A percentile compares a stretch with the other conserved stretches of the same genome.
phyloP scores from a whole-genome alignment of 2,888 invertebrate genomes.

The Ornithoptera priamus region DNA sequence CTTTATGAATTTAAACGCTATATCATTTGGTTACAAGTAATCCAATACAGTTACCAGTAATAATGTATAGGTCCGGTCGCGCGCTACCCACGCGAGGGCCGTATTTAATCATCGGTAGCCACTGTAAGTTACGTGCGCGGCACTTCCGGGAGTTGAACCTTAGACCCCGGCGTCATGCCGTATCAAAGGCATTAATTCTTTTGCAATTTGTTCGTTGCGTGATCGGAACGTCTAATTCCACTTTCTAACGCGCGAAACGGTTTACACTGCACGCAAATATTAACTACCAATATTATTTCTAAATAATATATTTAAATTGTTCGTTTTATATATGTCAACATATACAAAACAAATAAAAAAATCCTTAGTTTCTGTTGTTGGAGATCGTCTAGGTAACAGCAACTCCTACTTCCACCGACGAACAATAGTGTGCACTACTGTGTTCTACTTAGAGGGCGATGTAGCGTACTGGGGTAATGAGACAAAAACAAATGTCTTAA shows the following conservation, averaged over 20 bases:
- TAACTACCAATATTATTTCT: slow-evolving; percentile 28
- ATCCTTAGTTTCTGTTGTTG: too few relatives aligned
- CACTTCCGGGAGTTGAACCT: slow-evolving; percentile 56
- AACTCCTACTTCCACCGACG: too few relatives aligned
- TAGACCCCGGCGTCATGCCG: slow-evolving; percentile 60
- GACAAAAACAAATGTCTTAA: too few relatives aligned
- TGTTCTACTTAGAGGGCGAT: too few relatives aligned
- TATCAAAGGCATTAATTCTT: slow-evolving; percentile 76
- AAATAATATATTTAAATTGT: not conserved
- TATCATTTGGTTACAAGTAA: too few relatives aligned
- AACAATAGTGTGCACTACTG: too few relatives aligned
- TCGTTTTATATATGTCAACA: not conserved
- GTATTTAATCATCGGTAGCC: slow-evolving; percentile 36
- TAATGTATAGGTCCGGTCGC: too few relatives aligned
- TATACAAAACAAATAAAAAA: too few relatives aligned
- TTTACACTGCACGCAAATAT: slow-evolving; percentile 50
- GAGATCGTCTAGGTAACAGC: too few relatives aligned
- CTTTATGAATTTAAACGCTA: too few relatives aligned
- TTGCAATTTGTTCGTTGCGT: slow-evolving; percentile 78
- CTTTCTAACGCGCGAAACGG: slow-evolving; percentile 79
- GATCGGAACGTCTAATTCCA: slow-evolving; percentile 67
- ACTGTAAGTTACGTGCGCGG: slow-evolving; percentile 38
- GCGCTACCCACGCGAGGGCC: slow-evolving; percentile 11
- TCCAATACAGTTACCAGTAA: too few relatives aligned
- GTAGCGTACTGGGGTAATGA: too few relatives aligned